Evolutionary conservation across 2,888 invertebrate genomes (phyloP), one percentile per base, ranked within the genome.

Genomic region (Cataglyphis cursor): DNA sequence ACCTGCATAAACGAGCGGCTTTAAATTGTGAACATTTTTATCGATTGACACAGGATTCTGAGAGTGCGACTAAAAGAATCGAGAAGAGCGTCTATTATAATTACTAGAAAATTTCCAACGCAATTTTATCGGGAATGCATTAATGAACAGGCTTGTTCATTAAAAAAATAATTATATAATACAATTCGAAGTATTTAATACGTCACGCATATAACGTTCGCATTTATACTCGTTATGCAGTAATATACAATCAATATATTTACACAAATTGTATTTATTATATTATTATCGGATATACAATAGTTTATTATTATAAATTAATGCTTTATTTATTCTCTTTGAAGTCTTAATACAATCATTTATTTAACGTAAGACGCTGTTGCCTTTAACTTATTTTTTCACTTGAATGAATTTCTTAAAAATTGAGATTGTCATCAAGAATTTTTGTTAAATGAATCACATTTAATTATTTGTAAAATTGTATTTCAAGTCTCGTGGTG

Each of bases 141-240:
- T 65, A 76, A 65, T 35, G 24, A 76, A 51, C 12, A n/a, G 38
- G 24, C 10, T 41, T 24, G 51, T 24, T 64, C n/a, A 38, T 76
- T 65, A 54, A 54, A 54, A 54, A 65, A 75, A 62, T 64, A 35
- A 75, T 65, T 51, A 35, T 24, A 18, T 38, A 51, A 35, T 38
- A 18, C 35, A 51, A 64, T 64, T 75, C 24, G 8, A n/a, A 9
- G 12, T 21, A 35, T 75, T 64, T 12, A 24, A 38, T 64, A 64
- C 21, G 8, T 31, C 31, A 10, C 24, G 4, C 4, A 10, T 31
- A 48, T 15, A 41, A 12, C 15, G 21, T 51, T 65, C 3, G 35
- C 21, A 28, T 41, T 54, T 64, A 12, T 28, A 59, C 12, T 8
- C 35, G 4, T 51, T 64, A 64, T 48, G 21, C 64, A 62, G 38